Percentiles rank a stretch among this genome's conserved stretches.
Conservation (phyloP, 2,113 vertebrate species). For the Theropithecus gelada region DNA sequence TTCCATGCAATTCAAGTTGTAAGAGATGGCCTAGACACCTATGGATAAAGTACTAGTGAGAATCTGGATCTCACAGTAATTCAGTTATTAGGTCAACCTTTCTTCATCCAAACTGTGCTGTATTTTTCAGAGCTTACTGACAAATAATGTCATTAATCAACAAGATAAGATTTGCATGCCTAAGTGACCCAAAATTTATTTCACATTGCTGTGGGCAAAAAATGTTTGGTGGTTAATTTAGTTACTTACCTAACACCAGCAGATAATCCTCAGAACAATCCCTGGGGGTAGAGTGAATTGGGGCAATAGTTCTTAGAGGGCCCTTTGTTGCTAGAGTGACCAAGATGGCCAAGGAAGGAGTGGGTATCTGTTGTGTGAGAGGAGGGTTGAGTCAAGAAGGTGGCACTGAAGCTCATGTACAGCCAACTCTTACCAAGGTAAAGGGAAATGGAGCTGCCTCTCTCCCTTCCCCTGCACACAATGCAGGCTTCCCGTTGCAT, state of each 20-base stretch:
- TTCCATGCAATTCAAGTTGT: not conserved
- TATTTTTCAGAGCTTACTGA: slow-evolving; percentile 3
- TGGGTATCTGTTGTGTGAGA: not conserved
- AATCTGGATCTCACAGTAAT: not conserved
- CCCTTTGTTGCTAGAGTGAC: not conserved
- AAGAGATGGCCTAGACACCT: not conserved
- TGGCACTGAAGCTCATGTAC: not conserved
- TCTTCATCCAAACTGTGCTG: not conserved
- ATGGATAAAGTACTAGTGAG: not conserved
- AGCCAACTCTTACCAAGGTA: not conserved
- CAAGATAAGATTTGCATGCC: not conserved
- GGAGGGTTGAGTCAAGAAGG: not conserved
- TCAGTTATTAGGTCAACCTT: slow-evolving; percentile 16
- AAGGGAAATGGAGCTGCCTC: not conserved
- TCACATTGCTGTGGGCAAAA: not conserved
- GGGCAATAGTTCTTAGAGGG: not conserved
- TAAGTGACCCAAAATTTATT: slow-evolving; percentile 27
- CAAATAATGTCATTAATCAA: slow-evolving; percentile 2
- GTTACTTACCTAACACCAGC: not conserved
- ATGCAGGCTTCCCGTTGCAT: not conserved
- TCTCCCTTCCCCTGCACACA: not conserved
- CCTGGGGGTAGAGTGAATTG: not conserved
- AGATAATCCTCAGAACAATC: not conserved
- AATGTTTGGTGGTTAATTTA: not conserved
- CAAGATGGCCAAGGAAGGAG: not conserved